phyloP scores from a whole-genome alignment of 2,888 invertebrate species.

The Cerceris rybyensis region DNA sequence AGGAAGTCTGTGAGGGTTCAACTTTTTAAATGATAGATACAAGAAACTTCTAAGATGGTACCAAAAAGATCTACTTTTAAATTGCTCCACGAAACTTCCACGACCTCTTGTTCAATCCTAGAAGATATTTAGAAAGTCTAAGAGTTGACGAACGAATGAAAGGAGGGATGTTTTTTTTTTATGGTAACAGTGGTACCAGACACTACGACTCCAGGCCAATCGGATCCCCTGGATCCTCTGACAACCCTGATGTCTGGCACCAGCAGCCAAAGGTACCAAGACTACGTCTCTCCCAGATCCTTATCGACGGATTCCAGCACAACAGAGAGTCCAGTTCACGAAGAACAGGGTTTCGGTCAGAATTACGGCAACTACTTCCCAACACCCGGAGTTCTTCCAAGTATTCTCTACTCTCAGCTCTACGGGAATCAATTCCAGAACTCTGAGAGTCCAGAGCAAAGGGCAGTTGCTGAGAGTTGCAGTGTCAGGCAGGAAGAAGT shows the following conservation, averaged over 20 bases:
- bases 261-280: conserved; percentile 77
- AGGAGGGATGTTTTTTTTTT: background rate
- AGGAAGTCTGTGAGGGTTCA: too few relatives aligned
- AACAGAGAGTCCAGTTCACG: conserved; percentile 92
- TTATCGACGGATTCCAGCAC: conserved; percentile 92
- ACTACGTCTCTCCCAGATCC: conserved; percentile 85
- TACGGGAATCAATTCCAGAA: conserved; percentile 85
- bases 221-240: conserved; percentile 78
- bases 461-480: conserved; percentile 77
- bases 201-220: conserved; percentile 84
- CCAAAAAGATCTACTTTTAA: too few relatives aligned
- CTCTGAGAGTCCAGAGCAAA: conserved; percentile 78
- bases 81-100: too few relatives aligned
- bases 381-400: conserved; percentile 88
- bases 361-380: conserved; percentile 86
- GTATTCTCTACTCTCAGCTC: conserved; percentile 91
- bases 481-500: conserved; percentile 79
- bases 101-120: too few relatives aligned
- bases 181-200: conserved; percentile 84
- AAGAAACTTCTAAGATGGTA: too few relatives aligned
- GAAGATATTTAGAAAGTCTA: too few relatives aligned
- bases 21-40: too few relatives aligned
- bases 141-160: too few relatives aligned
- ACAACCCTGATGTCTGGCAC: conserved; percentile 76
- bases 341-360: conserved; percentile 86